phyloP scores from a whole-genome alignment of 2,113 vertebrate genomes.

The Colius striatus region DNA sequence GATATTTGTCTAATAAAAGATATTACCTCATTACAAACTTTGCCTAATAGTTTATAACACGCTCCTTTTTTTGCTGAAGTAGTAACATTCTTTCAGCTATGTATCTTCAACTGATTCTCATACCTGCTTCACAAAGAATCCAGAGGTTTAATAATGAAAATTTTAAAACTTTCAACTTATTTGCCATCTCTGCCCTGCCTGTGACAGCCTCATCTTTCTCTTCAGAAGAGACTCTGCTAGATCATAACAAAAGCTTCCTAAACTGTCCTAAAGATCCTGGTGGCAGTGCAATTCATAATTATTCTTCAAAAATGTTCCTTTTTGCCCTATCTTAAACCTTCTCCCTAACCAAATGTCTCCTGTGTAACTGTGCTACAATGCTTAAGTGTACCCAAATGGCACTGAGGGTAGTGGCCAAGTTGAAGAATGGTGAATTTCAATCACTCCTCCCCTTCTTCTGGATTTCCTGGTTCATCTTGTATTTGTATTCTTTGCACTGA shows the following conservation, averaged over 20 bases:
- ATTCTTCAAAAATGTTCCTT: background rate
- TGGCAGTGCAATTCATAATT: background rate
- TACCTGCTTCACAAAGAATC: background rate
- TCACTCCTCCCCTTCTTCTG: background rate
- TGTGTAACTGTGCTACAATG: background rate
- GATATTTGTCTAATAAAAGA: background rate
- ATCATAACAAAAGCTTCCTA: background rate
- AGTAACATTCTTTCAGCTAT: background rate
- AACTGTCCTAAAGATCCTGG: background rate
- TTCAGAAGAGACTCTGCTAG: background rate
- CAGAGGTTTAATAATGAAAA: background rate
- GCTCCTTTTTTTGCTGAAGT: background rate
- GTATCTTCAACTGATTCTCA: background rate
- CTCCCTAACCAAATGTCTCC: background rate
- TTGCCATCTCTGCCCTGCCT: background rate
- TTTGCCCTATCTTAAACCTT: background rate
- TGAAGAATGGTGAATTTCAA: background rate
- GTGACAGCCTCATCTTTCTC: background rate
- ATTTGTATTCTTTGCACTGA: background rate
- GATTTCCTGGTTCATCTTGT: background rate
- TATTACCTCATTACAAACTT: background rate
- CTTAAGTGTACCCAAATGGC: background rate
- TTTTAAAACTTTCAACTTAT: background rate
- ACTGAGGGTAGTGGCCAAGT: accelerated
- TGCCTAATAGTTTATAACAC: background rate